Evolutionary conservation across 2,113 vertebrate species (phyloP), one percentile per base, ranked within the genome.

Genomic region (Chloropsis cyanopogon): DNA sequence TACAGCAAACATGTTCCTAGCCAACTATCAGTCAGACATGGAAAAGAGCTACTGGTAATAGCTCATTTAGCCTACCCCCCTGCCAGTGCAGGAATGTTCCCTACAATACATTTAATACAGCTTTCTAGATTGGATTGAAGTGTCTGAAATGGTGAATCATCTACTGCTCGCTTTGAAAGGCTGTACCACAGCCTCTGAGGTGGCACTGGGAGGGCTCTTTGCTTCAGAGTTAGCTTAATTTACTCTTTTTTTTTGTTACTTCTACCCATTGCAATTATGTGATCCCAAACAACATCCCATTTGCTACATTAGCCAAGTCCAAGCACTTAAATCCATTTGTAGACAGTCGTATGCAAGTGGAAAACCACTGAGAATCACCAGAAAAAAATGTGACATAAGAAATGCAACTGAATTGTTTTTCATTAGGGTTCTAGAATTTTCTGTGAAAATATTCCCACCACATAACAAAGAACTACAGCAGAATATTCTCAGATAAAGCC

Each of bases 41-140:
- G 90, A 93, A 95, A 95, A 96, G 77, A 95, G 95, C 93, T 93
- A 93, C 69, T 93, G 81, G 92, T 93, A 97, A 95, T 87, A 93
- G 93, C 92, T 97, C 90, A 89, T 96, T 95, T 90, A 90, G 87
- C 47, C 87, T 92, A 88, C 64, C 82, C 86, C 89, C 89, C 95
- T 91, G 93, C 79, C 96, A 97, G 90, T 85, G 87, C 77, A 93
- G 88, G 88, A 94, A 94, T 94, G 80, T 44, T 96, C 92, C 69
- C 84, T 61, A 49, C 79, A 78, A 69, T 79, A 15, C 70, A 95
- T 94, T 95, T 95, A 91, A 77, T 82, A 93, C 83, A 79, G 70
- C 87, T 83, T 93, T 93, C 92, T 84, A 82, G 50, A 84, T 19
- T 21, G 64, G 49, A 96, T 90, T 90, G 84, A 90, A 89, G 76